Evolutionary conservation across 2,797 vertebrate genomes (phyloP), one percentile per base, ranked within the genome.

Genomic region (Rhodeus uyekii): DNA sequence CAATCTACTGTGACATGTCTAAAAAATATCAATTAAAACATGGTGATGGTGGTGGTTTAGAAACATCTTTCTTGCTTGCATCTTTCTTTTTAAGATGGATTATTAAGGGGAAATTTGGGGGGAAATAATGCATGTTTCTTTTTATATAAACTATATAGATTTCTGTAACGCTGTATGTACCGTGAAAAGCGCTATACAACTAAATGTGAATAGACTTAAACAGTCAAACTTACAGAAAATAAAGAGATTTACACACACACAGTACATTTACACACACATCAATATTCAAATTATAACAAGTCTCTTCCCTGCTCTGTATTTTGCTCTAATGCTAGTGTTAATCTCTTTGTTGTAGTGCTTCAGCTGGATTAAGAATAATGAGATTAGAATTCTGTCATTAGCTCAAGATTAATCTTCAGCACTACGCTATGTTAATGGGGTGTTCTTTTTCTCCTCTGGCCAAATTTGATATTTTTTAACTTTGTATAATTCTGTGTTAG

Each of bases 351-450:
- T 80, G 32, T 83, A 42, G 38, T 42, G 36, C 72, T 69, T 83
- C 14, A 55, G 29, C 5, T 61, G 58, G 76, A 76, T 86, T 77
- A 82, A 46, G 44, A 69, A 73, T 86, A 84, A 82, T 72, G 63
- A 68, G 82, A 82, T 85, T 77, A 83, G 32, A 60, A 24, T 74
- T 61, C 36, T 36, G 8, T 78, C 55, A 81, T 73, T 79, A 78
- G 63, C 34, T 50, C 50, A 69, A 67, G 68, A 63, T 78, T 68
- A 53, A 42, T 79, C 63, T 42, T 14, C 46, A 79, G 36, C 22
- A 8, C 75, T 34, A 46, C 1, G 9, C 55, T 65, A 24, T 22
- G 3, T 5, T 67, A 65, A 78, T 19, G 14, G 29, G 46, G 34
- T 46, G 42, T 8, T 61, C 27, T 27, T 55, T 67, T 18, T 32